These are phyloP conservation scores for Drosophila rubida DNA, from an alignment of 2,888 invertebrate species.

Conservation along the genomic window DNA sequence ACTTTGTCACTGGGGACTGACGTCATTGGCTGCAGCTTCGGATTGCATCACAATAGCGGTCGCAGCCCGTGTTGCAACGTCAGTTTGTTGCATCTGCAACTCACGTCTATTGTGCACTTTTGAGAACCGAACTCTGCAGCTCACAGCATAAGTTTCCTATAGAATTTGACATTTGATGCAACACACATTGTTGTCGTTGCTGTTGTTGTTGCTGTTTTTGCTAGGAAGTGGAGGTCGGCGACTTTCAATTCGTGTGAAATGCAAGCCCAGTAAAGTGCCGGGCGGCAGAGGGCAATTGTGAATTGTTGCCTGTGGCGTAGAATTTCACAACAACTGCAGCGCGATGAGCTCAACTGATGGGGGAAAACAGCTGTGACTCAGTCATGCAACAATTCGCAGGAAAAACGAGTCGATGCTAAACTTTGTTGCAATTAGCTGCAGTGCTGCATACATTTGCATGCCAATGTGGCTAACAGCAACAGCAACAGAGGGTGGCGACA, in stretches of 20 bases:
- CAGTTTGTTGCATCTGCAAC: slow-evolving; percentile 15
- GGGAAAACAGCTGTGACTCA: slow-evolving; percentile 50
- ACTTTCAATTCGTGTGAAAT: slow-evolving; percentile 61
- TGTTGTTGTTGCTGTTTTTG: slow-evolving; percentile 12
- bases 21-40: slow-evolving; percentile 38
- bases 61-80: slow-evolving; percentile 18
- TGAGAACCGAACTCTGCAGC: slow-evolving; percentile 1
- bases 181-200: slow-evolving; percentile 8
- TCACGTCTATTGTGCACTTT: slow-evolving; percentile 9
- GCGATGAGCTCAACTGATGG: slow-evolving; percentile 45
- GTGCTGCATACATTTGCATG: slow-evolving; percentile 22
- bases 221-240: slow-evolving; percentile 44
- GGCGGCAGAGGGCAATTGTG: neutral
- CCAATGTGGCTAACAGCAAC: slow-evolving; percentile 16
- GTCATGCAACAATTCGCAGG: slow-evolving; percentile 60
- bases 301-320: slow-evolving; percentile 4
- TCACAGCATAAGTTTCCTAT: slow-evolving; percentile 26
- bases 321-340: slow-evolving; percentile 26
- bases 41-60: slow-evolving; percentile 37
- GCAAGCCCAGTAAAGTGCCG: slow-evolving; percentile 25
- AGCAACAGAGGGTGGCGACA: slow-evolving; percentile 44
- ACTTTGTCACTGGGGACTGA: slow-evolving; percentile 28
- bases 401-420: slow-evolving; percentile 21
- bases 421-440: slow-evolving; percentile 63
- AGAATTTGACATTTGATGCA: slow-evolving; percentile 47